Base-by-base conservation (phyloP, 2,888 invertebrate species). In the Himalopsyche tibetana region DNA sequence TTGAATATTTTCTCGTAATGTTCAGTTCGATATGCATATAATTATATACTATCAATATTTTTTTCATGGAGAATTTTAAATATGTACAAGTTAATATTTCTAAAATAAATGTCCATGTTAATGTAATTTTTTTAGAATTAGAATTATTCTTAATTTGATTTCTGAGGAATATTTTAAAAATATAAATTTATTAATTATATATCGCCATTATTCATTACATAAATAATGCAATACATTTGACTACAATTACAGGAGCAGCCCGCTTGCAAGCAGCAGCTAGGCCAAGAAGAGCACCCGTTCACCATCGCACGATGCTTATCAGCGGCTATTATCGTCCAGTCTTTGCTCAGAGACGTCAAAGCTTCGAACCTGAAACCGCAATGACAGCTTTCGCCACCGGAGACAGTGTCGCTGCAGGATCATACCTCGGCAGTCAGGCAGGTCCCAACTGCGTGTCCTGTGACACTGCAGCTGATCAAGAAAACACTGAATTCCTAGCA, bases 311-410 rank as follows among this genome's bases (percentile, higher is more conserved):
- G 11, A 90, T 92, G 88, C 90, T 92, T 90, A 90, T 92, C 84
- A 90, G 91, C 74, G 91, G 91, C 17, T 91, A 91, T 89, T 91
- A 91, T 86, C 89, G 90, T 38, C 91, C 91, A 0, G 82, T 89
- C 28, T 87, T 38, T 82, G 86, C 85, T 38, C 86, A 87, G 38
- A 86, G 89, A 11, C 87, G 89, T 19, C 87, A 88, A 28, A 89
- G 89, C 0, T 90, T 89, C 85, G 89, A 89, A 80, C 90, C 90
- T n/a, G 90, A 91, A 86, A 90, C 91, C 17, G 90, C 91, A 45
- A 91, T 92, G 91, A 90, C 91, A 1, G 91, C 91, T n/a, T 91
- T 92, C 88, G 91, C 91, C 17, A 89, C 91, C 80, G 91, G 91
- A 83, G 91, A 92, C 87, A 90, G 91, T 6, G 90, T 92, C 11